These are phyloP conservation scores for Crepidodera aurea DNA, from an alignment of 2,888 invertebrate genomes.

Conservation along the genomic window DNA sequence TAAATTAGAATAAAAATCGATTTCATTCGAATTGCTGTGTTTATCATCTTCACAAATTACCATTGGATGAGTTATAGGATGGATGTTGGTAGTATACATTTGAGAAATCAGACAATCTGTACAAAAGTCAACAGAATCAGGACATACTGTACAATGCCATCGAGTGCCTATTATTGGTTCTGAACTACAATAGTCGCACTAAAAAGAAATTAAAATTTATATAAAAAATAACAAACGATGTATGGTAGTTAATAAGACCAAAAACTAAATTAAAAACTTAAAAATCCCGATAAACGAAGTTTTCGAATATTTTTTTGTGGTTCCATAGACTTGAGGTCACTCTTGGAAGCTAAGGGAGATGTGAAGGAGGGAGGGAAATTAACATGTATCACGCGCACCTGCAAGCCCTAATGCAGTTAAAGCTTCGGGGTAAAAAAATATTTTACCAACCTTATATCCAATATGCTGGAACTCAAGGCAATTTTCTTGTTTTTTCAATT, in stretches of 20 bases:
- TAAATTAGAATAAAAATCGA: background rate
- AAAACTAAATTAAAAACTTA: too few relatives aligned
- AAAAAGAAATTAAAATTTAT: constrained; percentile 42
- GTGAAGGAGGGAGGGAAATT: too few relatives aligned
- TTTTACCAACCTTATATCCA: constrained; percentile 64
- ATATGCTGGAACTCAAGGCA: constrained; percentile 52
- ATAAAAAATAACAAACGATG: constrained; percentile 5
- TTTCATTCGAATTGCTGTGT: constrained; percentile 1
- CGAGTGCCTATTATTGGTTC: constrained; percentile 71
- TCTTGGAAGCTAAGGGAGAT: too few relatives aligned
- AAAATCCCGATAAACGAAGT: too few relatives aligned
- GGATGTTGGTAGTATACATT: constrained; percentile 62
- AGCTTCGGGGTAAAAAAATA: too few relatives aligned
- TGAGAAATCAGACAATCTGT: constrained; percentile 70
- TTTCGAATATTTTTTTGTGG: too few relatives aligned
- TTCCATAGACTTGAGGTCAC: too few relatives aligned
- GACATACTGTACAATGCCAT: constrained; percentile 76
- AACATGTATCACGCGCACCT: too few relatives aligned
- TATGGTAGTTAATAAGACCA: too few relatives aligned
- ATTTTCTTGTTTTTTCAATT: constrained; percentile 53
- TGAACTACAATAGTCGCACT: constrained; percentile 72
- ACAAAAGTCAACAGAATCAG: constrained; percentile 69
- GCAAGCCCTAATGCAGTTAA: too few relatives aligned
- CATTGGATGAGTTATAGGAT: constrained; percentile 62
- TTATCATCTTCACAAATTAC: constrained; percentile 50